These are phyloP conservation scores for Eciton burchellii DNA, from an alignment of 1,140 invertebrate genomes.

Conservation along the genomic window DNA sequence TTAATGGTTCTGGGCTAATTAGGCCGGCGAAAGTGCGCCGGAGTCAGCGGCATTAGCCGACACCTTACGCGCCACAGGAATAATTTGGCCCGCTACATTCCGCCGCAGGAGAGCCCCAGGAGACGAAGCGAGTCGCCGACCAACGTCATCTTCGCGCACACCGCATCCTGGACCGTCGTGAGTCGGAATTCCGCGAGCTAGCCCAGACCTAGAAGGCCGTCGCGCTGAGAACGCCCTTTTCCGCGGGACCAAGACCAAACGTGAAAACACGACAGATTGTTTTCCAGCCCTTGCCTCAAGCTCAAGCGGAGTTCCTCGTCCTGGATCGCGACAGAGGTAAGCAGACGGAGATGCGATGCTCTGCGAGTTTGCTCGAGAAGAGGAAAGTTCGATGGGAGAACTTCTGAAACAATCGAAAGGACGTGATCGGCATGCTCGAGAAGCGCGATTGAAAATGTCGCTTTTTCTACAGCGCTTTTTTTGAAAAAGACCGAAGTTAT, in stretches of 20 bases:
- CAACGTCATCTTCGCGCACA: conserved; percentile 68
- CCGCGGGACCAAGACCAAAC: conserved; percentile 12
- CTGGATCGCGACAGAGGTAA: conserved; percentile 45
- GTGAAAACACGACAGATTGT: neutral
- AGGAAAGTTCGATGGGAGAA: conserved; percentile 5
- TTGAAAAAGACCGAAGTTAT: neutral
- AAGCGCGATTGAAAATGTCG: neutral
- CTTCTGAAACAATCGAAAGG: conserved; percentile 1
- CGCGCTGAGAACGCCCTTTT: conserved; percentile 58
- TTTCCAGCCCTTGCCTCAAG: conserved; percentile 1
- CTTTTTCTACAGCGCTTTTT: no score
- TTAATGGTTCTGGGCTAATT: conserved; percentile 82
- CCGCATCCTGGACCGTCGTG: conserved; percentile 68
- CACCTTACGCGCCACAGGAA: conserved; percentile 62
- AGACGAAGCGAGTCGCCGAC: conserved; percentile 71
- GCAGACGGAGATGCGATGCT: neutral
- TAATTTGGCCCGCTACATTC: conserved; percentile 69
- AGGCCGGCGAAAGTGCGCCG: conserved; percentile 69
- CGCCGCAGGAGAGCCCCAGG: conserved; percentile 71
- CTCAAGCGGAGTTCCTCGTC: neutral
- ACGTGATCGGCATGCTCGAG: neutral
- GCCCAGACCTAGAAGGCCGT: conserved; percentile 41
- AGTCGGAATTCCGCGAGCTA: conserved; percentile 48
- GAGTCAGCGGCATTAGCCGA: conserved; percentile 35
- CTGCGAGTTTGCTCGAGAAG: neutral